Percentiles rank a stretch among this genome's conserved stretches.
These are phyloP conservation scores for Fragum fragum DNA, from an alignment of 2,888 invertebrate genomes.

Conservation along the genomic window DNA sequence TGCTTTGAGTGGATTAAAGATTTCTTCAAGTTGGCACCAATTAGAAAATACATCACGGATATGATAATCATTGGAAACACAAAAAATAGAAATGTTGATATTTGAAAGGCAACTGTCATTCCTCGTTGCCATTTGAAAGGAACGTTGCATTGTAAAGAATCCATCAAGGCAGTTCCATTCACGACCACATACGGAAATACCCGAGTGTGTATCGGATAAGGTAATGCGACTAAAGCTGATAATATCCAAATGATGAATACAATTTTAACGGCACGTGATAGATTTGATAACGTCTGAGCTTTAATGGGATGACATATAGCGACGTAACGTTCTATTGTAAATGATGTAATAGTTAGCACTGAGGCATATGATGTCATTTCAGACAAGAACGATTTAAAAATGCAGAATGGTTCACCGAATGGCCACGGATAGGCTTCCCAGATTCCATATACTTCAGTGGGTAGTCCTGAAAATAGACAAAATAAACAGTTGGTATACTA, in stretches of 20 bases:
- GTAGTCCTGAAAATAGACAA: constrained; percentile 86
- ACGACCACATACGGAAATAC: constrained; percentile 73
- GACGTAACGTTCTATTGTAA: constrained; percentile 95
- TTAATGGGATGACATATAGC: constrained; percentile 96
- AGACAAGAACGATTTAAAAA: constrained; percentile 87
- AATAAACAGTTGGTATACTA: no score
- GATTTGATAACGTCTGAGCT: constrained; percentile 93
- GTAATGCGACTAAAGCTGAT: constrained; percentile 91
- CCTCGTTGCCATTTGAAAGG: constrained; percentile 69
- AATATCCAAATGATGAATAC: constrained; percentile 90
- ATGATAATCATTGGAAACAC: constrained; percentile 92
- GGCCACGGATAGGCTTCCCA: constrained; percentile 88
- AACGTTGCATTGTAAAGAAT: constrained; percentile 81
- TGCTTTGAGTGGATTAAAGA: constrained; percentile 41
- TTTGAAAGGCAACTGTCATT: constrained; percentile 89
- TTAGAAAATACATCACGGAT: constrained; percentile 90
- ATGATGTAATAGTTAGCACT: constrained; percentile 96
- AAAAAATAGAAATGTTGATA: constrained; percentile 94
- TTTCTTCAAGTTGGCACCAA: constrained; percentile 76
- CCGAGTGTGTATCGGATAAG: constrained; percentile 81
- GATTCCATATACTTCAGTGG: constrained; percentile 87
- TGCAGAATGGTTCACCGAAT: constrained; percentile 87
- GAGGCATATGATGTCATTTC: constrained; percentile 94
- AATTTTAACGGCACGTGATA: constrained; percentile 91
- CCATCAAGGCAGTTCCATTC: constrained; percentile 68